Percentiles rank a stretch among this genome's conserved stretches.
phyloP scores from a whole-genome alignment of 1,140 invertebrate genomes.

The Penaeus japonicus region DNA sequence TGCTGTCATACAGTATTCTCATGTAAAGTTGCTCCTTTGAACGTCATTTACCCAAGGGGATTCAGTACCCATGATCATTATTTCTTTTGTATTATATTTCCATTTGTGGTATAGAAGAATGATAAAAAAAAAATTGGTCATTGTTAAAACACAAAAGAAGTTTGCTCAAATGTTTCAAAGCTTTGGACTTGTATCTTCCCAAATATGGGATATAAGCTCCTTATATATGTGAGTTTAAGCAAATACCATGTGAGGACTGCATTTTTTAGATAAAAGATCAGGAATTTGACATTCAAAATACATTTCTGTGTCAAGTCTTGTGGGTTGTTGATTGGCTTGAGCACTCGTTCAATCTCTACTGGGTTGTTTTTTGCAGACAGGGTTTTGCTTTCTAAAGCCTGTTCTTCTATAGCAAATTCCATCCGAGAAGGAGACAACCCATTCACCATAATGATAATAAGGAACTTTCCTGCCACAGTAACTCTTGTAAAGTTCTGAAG shows the following conservation, averaged over 20 bases:
- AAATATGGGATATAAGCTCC: not conserved
- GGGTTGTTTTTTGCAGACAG: too few relatives aligned
- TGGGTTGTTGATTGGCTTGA: too few relatives aligned
- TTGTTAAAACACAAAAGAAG: not conserved
- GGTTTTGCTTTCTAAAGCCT: too few relatives aligned
- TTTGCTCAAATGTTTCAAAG: slow-evolving; percentile 7
- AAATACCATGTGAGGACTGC: not conserved
- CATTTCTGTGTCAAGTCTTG: too few relatives aligned
- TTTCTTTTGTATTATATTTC: not conserved
- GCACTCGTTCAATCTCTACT: too few relatives aligned
- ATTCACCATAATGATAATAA: too few relatives aligned
- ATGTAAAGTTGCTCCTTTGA: slow-evolving; percentile 30
- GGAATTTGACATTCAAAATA: too few relatives aligned
- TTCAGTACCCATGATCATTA: not conserved
- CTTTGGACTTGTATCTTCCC: not conserved
- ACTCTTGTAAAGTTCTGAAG: too few relatives aligned
- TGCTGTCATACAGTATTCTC: slow-evolving; percentile 4
- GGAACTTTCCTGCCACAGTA: too few relatives aligned
- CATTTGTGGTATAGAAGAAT: not conserved
- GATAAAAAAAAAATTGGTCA: not conserved
- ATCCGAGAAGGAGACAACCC: too few relatives aligned
- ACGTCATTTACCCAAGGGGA: slow-evolving; percentile 18
- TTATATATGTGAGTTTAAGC: not conserved
- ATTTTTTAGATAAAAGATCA: too few relatives aligned
- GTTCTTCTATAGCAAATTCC: too few relatives aligned